phyloP scores from a whole-genome alignment of 2,797 vertebrate species.

The Galago senegalensis region DNA sequence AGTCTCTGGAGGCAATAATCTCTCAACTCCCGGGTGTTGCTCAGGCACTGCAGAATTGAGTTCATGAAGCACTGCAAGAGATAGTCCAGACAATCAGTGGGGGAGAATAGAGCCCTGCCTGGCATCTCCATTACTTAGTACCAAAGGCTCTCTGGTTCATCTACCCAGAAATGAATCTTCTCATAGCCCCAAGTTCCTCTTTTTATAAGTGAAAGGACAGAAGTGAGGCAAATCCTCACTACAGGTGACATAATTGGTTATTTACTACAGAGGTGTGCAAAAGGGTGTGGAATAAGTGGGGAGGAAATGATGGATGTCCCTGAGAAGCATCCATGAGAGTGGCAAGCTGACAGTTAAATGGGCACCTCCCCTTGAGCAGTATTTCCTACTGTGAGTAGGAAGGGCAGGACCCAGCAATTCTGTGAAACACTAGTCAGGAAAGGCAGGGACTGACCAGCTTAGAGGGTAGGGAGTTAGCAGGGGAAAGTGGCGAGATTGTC shows the following conservation, averaged over 20 bases:
- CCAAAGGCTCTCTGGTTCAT: not conserved
- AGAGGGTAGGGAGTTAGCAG: not conserved
- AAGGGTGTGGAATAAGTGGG: slow-evolving; percentile 4
- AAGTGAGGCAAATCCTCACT: not conserved
- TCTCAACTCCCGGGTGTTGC: slow-evolving; percentile 96
- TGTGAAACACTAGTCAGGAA: slow-evolving; percentile 1
- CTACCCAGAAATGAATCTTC: not conserved
- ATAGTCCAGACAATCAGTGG: slow-evolving; percentile 70
- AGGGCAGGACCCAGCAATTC: slow-evolving; percentile 15
- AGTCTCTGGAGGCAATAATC: slow-evolving; percentile 98
- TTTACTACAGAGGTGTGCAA: not conserved
- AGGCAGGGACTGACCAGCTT: not conserved
- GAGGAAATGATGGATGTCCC: slow-evolving; percentile 10
- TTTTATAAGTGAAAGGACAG: not conserved
- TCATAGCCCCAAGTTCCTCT: slow-evolving; percentile 41
- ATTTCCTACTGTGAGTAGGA: not conserved
- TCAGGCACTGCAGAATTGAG: slow-evolving; percentile 99
- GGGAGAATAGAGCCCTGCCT: slow-evolving; percentile 18
- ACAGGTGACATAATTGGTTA: not conserved
- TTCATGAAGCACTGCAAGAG: slow-evolving; percentile 98
- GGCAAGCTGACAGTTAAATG: not conserved
- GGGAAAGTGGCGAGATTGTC: not conserved
- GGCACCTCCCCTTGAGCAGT: slow-evolving; percentile 28
- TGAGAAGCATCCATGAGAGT: slow-evolving; percentile 20
- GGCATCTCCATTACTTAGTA: not conserved